These are phyloP conservation scores for Ammospiza caudacuta DNA, from an alignment of 2,113 vertebrate genomes.

Conservation along the genomic window DNA sequence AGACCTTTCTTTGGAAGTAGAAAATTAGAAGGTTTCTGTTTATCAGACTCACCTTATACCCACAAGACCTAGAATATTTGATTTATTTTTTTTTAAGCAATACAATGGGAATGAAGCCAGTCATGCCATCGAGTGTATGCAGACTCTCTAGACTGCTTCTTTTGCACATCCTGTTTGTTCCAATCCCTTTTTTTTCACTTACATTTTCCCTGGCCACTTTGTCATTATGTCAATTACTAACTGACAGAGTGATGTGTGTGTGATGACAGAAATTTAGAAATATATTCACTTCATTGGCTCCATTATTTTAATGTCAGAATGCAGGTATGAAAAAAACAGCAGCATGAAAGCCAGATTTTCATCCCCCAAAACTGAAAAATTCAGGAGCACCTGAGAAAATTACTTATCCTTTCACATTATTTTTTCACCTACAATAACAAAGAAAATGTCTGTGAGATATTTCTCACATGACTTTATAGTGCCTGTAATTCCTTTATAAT, in stretches of 20 bases:
- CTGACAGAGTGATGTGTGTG: not conserved
- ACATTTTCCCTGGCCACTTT: slow-evolving; percentile 30
- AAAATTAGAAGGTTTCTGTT: slow-evolving; percentile 60
- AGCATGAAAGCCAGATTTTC: not conserved
- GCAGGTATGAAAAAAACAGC: not conserved
- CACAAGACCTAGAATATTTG: slow-evolving; percentile 23
- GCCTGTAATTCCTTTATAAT: not conserved
- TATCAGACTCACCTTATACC: slow-evolving; percentile 41
- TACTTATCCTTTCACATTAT: not conserved
- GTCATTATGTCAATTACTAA: slow-evolving; percentile 28
- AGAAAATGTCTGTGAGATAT: not conserved
- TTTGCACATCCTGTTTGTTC: not conserved
- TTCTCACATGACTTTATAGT: not conserved
- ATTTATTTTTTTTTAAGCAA: not conserved
- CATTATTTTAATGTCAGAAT: slow-evolving; percentile 20
- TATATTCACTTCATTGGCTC: not conserved
- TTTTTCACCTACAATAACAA: not conserved
- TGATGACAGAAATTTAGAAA: slow-evolving; percentile 19
- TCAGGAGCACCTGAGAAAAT: not conserved
- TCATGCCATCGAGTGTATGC: not conserved
- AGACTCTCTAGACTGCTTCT: not conserved
- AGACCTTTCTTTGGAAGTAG: slow-evolving; percentile 48
- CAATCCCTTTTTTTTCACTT: not conserved
- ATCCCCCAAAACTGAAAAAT: not conserved
- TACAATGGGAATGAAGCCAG: not conserved